These are phyloP conservation scores for Dione vanillae DNA, from an alignment of 2,888 invertebrate species.

Conservation along the genomic window DNA sequence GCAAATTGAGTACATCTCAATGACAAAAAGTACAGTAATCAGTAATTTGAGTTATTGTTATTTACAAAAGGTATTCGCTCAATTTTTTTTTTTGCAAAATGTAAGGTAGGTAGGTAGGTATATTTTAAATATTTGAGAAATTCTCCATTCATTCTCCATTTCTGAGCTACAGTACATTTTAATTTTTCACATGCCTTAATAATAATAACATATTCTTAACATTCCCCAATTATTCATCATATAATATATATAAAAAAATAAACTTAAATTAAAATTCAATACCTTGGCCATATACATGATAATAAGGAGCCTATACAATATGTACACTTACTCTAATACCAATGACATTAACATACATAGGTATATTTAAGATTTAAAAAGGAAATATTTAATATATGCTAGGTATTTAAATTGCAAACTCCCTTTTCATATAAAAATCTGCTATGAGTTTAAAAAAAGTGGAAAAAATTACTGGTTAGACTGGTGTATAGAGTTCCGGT, in stretches of 20 bases:
- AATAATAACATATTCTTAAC: conserved; percentile 5
- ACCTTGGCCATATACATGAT: conserved; percentile 18
- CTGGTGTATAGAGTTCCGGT: too few species aligned
- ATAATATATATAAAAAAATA: conserved; percentile 12
- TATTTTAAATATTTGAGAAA: neutral
- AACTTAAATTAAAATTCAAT: conserved; percentile 10
- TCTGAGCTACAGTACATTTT: neutral
- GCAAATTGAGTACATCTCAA: neutral
- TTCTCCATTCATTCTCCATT: neutral
- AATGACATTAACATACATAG: conserved; percentile 8
- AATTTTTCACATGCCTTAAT: neutral
- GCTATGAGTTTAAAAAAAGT: neutral
- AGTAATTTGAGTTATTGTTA: neutral
- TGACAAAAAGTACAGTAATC: neutral
- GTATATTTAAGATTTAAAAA: conserved; percentile 1
- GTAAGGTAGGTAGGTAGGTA: neutral
- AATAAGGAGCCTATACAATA: conserved; percentile 28
- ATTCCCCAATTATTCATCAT: conserved; percentile 1
- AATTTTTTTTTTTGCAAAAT: neutral
- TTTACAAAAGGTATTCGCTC: neutral
- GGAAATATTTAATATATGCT: neutral
- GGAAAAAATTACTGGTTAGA: too few species aligned
- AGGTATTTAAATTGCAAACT: neutral
- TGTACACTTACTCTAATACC: conserved; percentile 19
- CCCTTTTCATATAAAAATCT: neutral